Evolutionary conservation across 1,140 invertebrate species (phyloP), one percentile per base, ranked within the genome.

Genomic region (Neelides sp.): DNA sequence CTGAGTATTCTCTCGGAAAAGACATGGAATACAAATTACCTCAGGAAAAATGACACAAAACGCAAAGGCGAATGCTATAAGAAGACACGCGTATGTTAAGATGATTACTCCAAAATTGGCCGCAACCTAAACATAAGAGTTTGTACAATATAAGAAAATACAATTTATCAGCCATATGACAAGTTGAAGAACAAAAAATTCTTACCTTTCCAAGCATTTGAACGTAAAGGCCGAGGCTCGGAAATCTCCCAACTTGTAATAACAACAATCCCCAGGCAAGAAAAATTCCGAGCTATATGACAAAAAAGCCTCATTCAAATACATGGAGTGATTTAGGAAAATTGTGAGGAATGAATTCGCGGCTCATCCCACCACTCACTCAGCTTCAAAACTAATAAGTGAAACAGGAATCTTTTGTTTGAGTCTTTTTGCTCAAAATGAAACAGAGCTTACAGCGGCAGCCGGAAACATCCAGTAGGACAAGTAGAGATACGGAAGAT

Each of bases 31-130:
- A 20, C 7, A 27, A 34, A 45, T 54, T 54, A 60, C 58, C n/a
- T 48, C 55, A 36, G 59, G 59, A 24, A 52, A 61, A 23, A 61
- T 23, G 10, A 61, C 59, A 30, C 59, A 53, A 37, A 61, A 61
- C 8, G 52, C 52, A 13, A 61, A 42, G 52, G 59, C 78, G 63
- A 87, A 88, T 0, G 82, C 84, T 36, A 86, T 71, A 20, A 87
- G 71, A 1, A 88, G 69, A 58, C 82, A 86, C 43, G 80, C 75
- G 58, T 88, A 88, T 12, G 84, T 82, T 32, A 82, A 65, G 2
- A 87, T 70, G 61, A 87, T 87, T 62, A 84, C 83, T n/a, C 77
- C 76, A 63, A 87, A 86, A 62, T 88, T 87, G 1, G 83, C 71
- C 3, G 84, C 77, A 23, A 85, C 83, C 72, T 61, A 37, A 30